These are phyloP conservation scores for Salvator merianae DNA, from an alignment of 2,113 vertebrate genomes.

Conservation along the genomic window DNA sequence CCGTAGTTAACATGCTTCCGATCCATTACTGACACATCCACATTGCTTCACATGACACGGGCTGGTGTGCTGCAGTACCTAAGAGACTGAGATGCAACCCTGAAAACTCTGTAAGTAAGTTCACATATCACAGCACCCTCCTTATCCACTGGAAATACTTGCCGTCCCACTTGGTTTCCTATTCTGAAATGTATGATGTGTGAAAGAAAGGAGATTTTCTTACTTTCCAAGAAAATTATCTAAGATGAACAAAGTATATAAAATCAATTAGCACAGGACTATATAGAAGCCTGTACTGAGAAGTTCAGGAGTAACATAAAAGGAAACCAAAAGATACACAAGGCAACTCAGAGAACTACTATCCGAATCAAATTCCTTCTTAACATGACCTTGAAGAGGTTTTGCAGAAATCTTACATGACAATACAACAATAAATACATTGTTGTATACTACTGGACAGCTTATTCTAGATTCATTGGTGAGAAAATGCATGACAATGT, in stretches of 20 bases:
- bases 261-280: background rate
- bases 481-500: background rate
- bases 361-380: background rate
- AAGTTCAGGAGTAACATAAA: background rate
- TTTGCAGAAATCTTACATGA: background rate
- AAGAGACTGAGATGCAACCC: background rate
- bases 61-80: background rate
- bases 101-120: background rate
- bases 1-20: background rate
- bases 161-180: background rate
- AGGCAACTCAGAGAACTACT: background rate
- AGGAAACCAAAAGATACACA: background rate
- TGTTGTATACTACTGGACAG: background rate
- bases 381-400: background rate
- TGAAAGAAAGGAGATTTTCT: background rate
- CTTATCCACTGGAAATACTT: background rate
- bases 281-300: background rate
- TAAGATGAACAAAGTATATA: background rate
- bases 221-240: background rate
- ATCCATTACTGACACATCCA: background rate
- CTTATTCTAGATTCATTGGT: background rate
- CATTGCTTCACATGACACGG: conserved; percentile 8
- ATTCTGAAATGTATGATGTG: background rate
- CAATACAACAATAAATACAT: background rate
- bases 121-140: background rate